phyloP scores from a whole-genome alignment of 2,888 invertebrate genomes.

The Tenthredo distinguenda region DNA sequence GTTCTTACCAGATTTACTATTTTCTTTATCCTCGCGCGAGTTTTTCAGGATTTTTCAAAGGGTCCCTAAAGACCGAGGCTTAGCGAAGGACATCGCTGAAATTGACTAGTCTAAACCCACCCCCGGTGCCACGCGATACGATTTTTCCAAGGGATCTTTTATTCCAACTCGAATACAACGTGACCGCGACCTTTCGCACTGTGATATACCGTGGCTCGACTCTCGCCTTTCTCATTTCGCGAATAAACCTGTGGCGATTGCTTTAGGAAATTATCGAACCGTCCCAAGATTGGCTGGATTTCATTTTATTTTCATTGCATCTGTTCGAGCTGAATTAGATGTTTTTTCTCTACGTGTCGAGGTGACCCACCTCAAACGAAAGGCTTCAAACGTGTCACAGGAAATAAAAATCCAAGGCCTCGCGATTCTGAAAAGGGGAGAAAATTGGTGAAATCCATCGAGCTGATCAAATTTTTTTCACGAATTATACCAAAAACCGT shows the following conservation, averaged over 20 bases:
- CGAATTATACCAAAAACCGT: no score
- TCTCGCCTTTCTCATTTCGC: no score
- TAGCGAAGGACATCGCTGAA: constrained; percentile 2
- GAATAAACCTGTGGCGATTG: no score
- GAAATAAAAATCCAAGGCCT: neutral
- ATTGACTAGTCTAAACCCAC: neutral
- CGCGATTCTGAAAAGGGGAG: neutral
- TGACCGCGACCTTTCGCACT: neutral
- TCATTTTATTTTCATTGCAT: no score
- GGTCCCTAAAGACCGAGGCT: neutral
- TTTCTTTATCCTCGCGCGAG: constrained; percentile 44
- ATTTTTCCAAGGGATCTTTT: neutral
- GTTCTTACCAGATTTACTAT: constrained; percentile 58
- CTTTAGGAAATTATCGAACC: no score
- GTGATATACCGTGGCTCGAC: neutral
- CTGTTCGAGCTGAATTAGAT: neutral
- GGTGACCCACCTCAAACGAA: neutral
- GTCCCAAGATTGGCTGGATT: no score
- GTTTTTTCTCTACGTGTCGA: neutral
- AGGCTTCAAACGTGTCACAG: neutral
- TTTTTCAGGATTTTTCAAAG: constrained; percentile 30
- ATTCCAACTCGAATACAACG: neutral
- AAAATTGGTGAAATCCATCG: neutral
- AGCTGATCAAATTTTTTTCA: no score
- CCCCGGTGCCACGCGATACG: neutral